These are phyloP conservation scores for Gymnoscelis rufifasciata DNA, from an alignment of 2,888 invertebrate genomes.

Conservation along the genomic window DNA sequence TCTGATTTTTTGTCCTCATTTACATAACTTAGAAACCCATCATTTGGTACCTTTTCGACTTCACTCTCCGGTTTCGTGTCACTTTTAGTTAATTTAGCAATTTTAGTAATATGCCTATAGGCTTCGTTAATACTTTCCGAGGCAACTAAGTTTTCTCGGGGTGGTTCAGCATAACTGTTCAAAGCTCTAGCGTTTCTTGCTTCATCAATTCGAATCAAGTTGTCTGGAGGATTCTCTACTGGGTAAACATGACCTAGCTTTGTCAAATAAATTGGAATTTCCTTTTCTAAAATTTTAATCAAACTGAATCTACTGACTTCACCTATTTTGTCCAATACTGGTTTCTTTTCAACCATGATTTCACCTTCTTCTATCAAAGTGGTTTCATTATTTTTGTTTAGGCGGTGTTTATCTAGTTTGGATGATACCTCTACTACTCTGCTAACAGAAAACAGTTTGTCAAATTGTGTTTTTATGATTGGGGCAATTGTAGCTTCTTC, in stretches of 20 bases:
- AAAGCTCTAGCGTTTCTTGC: constrained; percentile 71
- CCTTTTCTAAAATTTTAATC: constrained; percentile 83
- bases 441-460: constrained; percentile 83
- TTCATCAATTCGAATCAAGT: constrained; percentile 72
- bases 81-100: constrained; percentile 29
- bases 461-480: constrained; percentile 68
- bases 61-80: constrained; percentile 32
- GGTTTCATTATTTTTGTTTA: constrained; percentile 77
- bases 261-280: constrained; percentile 73
- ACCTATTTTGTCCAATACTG: constrained; percentile 82
- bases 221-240: constrained; percentile 70
- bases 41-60: constrained; percentile 49
- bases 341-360: constrained; percentile 79
- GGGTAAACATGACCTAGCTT: constrained; percentile 71
- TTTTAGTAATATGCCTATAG: constrained; percentile 60
- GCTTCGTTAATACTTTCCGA: constrained; percentile 75
- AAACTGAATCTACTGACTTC: constrained; percentile 84
- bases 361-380: constrained; percentile 73
- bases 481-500: constrained; percentile 35
- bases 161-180: constrained; percentile 54
- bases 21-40: constrained; percentile 61
- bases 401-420: constrained; percentile 79
- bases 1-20: constrained; percentile 61
- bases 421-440: constrained; percentile 84
- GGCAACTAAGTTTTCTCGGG: constrained; percentile 67